These are phyloP conservation scores for Circaetus cinerascens DNA, from an alignment of 2,113 vertebrate genomes.

Conservation along the genomic window DNA sequence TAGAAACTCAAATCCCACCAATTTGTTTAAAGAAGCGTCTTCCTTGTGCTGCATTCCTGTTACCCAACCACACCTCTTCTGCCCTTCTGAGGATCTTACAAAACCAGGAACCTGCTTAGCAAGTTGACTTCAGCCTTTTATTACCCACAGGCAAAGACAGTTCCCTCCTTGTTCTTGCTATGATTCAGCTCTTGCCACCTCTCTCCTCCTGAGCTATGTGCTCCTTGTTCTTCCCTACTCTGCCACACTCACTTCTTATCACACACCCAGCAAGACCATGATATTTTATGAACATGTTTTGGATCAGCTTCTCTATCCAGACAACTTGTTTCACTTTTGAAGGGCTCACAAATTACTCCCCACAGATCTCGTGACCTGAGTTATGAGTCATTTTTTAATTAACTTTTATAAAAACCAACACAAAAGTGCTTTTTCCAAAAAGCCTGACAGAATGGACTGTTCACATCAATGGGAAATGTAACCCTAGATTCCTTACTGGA, in stretches of 20 bases:
- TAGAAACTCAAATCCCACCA: not conserved
- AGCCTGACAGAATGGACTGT: rapidly evolving
- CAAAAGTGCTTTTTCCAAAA: not conserved
- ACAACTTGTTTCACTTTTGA: not conserved
- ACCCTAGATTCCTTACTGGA: not conserved
- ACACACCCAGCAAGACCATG: not conserved
- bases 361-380: not conserved
- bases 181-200: not conserved
- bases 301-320: not conserved
- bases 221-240: not conserved
- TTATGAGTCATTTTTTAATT: not conserved
- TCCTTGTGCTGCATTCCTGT: slow-evolving; percentile 15
- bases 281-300: not conserved
- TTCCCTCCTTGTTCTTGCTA: not conserved
- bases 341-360: not conserved
- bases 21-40: not conserved
- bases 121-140: slow-evolving; percentile 3
- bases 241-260: not conserved
- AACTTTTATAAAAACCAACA: not conserved
- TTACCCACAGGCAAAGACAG: not conserved
- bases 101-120: slow-evolving; percentile 52
- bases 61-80: not conserved
- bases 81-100: not conserved
- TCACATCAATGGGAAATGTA: not conserved
- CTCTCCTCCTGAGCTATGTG: not conserved